Conservation (phyloP, 1,140 invertebrate genomes). For the Drosophila sechellia region DNA sequence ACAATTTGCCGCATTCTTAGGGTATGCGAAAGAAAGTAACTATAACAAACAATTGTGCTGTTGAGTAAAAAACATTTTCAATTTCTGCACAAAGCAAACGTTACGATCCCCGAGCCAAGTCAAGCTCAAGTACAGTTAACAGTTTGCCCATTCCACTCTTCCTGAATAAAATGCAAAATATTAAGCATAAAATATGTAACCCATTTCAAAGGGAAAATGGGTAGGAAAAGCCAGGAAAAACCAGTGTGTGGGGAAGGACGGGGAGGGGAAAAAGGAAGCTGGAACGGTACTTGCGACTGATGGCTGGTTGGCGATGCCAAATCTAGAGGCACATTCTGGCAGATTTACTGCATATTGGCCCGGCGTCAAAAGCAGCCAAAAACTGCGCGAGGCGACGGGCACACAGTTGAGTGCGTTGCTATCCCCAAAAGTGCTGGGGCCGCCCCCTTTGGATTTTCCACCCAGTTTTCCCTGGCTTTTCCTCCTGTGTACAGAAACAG, state of each 20-base stretch:
- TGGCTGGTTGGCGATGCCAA: constrained; percentile 68
- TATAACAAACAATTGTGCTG: constrained; percentile 51
- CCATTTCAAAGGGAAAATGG: constrained; percentile 68
- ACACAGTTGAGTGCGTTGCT: constrained; percentile 55
- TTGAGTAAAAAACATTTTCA: constrained; percentile 61
- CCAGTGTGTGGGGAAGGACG: not conserved
- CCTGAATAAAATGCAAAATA: constrained; percentile 81
- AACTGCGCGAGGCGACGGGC: constrained; percentile 50
- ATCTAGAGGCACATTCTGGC: constrained; percentile 83
- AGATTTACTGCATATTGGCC: constrained; percentile 84
- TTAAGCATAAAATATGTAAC: constrained; percentile 84
- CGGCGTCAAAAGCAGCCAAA: constrained; percentile 83
- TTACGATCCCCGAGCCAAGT: constrained; percentile 31
- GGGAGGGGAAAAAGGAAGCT: not conserved
- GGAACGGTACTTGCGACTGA: constrained; percentile 35
- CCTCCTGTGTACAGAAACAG: constrained; percentile 33
- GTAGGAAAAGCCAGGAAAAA: not conserved
- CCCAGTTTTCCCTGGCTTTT: constrained; percentile 1
- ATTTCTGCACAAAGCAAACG: constrained; percentile 54
- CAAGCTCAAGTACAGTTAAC: constrained; percentile 69
- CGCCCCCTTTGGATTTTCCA: not conserved
- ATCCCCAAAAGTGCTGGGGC: constrained; percentile 13
- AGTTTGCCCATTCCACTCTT: constrained; percentile 22
- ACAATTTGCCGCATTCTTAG: constrained; percentile 46
- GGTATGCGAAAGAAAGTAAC: constrained; percentile 9